Evolutionary conservation across 2,113 vertebrate species (phyloP).

Genomic region (Atractosteus spatula): DNA sequence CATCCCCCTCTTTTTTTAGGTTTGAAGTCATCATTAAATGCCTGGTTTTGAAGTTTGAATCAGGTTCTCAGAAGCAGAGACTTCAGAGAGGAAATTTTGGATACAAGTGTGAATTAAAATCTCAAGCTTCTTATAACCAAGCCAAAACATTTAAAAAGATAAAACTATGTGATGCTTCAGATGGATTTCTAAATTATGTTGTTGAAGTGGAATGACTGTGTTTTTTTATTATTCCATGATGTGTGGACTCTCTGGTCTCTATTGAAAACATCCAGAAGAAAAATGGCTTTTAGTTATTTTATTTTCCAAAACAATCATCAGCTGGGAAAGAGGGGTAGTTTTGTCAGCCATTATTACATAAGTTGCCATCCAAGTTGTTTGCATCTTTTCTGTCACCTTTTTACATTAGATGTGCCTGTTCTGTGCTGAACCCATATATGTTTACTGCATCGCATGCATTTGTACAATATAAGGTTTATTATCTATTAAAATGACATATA

Average conservation of each 20-base stretch:
- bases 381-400: no score
- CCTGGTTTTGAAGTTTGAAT: conserved; percentile 2
- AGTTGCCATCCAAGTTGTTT: no score
- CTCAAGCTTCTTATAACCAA: conserved; percentile 3
- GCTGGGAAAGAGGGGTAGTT: no score
- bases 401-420: no score
- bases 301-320: no score
- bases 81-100: neutral
- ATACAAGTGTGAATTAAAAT: neutral
- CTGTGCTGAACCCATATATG: no score
- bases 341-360: no score
- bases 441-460: no score
- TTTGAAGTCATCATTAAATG: neutral
- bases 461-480: no score
- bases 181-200: neutral
- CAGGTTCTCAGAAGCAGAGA: neutral
- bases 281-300: no score
- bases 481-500: no score
- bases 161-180: neutral
- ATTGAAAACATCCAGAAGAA: no score
- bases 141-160: conserved; percentile 1
- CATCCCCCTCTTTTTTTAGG: conserved; percentile 1
- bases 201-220: neutral
- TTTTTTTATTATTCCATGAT: neutral
- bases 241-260: neutral